These are phyloP conservation scores for Anabacerthia variegaticeps DNA, from an alignment of 2,797 vertebrate species.

Conservation along the genomic window DNA sequence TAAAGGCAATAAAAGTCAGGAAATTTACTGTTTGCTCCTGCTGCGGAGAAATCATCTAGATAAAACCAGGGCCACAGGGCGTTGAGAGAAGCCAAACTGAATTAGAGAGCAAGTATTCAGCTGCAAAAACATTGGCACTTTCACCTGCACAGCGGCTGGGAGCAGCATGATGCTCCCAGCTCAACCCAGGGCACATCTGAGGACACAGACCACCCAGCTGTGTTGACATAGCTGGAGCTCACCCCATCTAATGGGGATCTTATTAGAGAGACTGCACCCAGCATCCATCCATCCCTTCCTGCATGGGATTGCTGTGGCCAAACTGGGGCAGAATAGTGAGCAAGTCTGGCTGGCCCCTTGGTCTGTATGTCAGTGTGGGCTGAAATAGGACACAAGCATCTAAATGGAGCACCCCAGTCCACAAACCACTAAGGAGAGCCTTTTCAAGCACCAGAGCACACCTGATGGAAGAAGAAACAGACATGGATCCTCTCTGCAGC, in stretches of 20 bases:
- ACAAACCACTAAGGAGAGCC: background rate
- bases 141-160: background rate
- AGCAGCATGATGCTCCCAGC: background rate
- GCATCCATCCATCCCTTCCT: background rate
- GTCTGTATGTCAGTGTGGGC: accelerated
- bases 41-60: background rate
- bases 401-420: background rate
- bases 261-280: background rate
- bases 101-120: background rate
- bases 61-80: background rate
- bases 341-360: background rate
- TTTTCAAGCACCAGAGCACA: background rate
- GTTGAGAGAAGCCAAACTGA: background rate
- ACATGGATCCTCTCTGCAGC: background rate
- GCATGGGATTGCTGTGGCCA: accelerated
- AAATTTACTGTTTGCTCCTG: background rate
- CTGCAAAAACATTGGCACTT: background rate
- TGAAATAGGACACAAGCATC: background rate
- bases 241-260: background rate
- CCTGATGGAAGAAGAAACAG: background rate
- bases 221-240: background rate
- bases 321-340: accelerated
- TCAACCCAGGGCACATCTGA: background rate
- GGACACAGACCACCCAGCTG: background rate
- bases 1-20: background rate